phyloP scores from a whole-genome alignment of 2,113 vertebrate genomes.

The Megaceryle torquata region DNA sequence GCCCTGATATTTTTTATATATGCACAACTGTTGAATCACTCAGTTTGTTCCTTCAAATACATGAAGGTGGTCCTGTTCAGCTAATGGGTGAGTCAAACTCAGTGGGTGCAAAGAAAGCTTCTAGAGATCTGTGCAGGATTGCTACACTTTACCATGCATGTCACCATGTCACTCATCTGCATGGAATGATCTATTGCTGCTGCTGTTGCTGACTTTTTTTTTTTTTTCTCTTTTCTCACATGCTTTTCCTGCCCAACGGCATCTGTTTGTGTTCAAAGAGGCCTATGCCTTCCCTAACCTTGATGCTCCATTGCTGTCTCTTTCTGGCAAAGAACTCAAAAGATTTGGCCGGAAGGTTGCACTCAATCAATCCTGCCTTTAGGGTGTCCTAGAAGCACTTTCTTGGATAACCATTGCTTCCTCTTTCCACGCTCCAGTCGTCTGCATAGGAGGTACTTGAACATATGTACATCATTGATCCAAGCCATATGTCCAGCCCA shows the following conservation, averaged over 20 bases:
- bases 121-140: neutral
- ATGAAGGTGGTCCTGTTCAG: neutral
- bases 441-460: conserved; percentile 37
- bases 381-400: conserved; percentile 52
- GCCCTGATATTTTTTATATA: neutral
- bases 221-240: neutral
- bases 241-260: conserved; percentile 1
- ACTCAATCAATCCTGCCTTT: conserved; percentile 67
- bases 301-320: conserved; percentile 47
- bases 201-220: neutral
- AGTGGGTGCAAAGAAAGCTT: neutral
- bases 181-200: conserved; percentile 28
- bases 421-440: conserved; percentile 55
- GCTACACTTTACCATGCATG: conserved; percentile 3
- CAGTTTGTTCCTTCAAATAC: neutral
- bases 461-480: conserved; percentile 56
- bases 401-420: conserved; percentile 53
- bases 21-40: neutral
- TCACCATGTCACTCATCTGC: conserved; percentile 16
- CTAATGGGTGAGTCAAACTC: neutral
- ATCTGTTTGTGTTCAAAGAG: conserved; percentile 62
- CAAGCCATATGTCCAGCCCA: conserved; percentile 60
- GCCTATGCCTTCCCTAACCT: conserved; percentile 42
- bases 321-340: conserved; percentile 62
- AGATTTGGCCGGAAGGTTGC: conserved; percentile 60